Conservation (phyloP, 2,797 vertebrate genomes). For the Pipistrellus nathusii region DNA sequence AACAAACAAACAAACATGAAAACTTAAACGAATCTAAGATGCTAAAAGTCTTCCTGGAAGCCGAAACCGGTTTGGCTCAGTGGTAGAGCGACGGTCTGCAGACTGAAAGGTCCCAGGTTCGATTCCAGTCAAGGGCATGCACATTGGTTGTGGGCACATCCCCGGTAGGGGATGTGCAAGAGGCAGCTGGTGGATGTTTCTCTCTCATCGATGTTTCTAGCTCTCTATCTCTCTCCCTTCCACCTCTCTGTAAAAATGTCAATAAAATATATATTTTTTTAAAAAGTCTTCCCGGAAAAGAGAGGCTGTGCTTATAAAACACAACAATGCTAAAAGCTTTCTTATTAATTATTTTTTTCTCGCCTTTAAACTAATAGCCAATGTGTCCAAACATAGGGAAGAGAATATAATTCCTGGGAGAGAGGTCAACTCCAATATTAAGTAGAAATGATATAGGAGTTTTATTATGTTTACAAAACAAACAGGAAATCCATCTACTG, state of each 20-base stretch:
- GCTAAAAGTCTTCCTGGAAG: background rate
- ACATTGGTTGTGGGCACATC: no score
- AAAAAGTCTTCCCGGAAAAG: background rate
- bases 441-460: slow-evolving; percentile 3
- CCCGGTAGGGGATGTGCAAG: no score
- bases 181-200: no score
- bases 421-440: slow-evolving; percentile 9
- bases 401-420: slow-evolving; percentile 23
- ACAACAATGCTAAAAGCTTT: background rate
- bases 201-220: no score
- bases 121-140: no score
- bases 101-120: no score
- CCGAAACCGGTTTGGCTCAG: no score
- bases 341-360: background rate
- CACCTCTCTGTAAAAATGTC: no score
- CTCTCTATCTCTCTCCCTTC: no score
- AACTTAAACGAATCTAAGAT: background rate
- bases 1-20: background rate
- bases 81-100: no score
- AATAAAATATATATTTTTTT: no score
- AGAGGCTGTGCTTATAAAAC: background rate
- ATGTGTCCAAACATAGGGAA: background rate
- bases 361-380: background rate
- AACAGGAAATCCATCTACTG: slow-evolving; percentile 60
- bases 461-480: slow-evolving; percentile 58